Conservation (phyloP, 2,888 invertebrate genomes). For the Agrochola litura region DNA sequence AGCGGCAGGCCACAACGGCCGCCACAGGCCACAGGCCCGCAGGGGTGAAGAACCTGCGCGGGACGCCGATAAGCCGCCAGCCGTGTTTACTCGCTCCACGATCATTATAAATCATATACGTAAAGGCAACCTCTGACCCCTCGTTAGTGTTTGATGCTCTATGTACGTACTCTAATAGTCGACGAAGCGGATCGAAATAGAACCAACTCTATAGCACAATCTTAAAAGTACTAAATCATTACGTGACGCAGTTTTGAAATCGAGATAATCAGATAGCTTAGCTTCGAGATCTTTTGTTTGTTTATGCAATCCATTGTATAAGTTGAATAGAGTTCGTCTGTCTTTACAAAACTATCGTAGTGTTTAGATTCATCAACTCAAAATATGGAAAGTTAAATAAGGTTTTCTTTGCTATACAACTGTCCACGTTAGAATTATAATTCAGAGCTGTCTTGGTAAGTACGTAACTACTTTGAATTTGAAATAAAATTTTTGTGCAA, state of each 20-base stretch:
- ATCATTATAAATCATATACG: conserved; percentile 85
- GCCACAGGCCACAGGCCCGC: conserved; percentile 49
- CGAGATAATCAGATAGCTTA: conserved; percentile 39
- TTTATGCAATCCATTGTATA: conserved; percentile 51
- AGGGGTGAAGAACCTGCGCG: conserved; percentile 84
- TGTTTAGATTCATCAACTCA: conserved; percentile 18
- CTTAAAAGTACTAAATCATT: conserved; percentile 54
- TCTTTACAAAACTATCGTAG: conserved; percentile 28
- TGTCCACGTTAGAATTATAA: neutral
- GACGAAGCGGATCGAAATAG: conserved; percentile 58
- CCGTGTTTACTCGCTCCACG: conserved; percentile 78
- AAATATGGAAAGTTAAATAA: conserved; percentile 21
- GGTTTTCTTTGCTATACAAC: neutral
- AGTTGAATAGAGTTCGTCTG: conserved; percentile 57
- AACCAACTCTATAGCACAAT: conserved; percentile 48
- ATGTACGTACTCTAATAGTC: conserved; percentile 49
- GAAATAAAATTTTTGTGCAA: neutral
- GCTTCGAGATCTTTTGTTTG: conserved; percentile 38
- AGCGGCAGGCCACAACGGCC: conserved; percentile 21
- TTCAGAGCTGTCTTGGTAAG: neutral
- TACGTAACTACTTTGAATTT: neutral
- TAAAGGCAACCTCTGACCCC: conserved; percentile 83
- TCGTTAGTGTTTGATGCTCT: conserved; percentile 78
- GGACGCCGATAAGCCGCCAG: conserved; percentile 80
- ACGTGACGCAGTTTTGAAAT: conserved; percentile 57